phyloP scores from a whole-genome alignment of 2,888 invertebrate genomes.

The Chorisops tibialis region DNA sequence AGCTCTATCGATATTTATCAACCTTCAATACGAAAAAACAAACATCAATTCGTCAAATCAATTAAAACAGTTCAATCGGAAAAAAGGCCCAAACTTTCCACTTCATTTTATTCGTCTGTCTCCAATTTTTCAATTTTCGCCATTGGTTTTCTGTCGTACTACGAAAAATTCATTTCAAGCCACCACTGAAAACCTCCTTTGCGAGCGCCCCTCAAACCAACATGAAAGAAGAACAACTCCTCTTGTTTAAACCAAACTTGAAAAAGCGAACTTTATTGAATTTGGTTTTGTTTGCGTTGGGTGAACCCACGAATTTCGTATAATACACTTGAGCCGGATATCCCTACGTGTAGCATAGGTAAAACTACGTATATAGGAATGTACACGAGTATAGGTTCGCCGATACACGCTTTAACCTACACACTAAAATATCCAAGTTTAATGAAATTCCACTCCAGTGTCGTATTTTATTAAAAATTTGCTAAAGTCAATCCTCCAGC shows the following conservation, averaged over 20 bases:
- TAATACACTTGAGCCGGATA: conserved; percentile 4
- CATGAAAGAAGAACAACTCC: conserved; percentile 26
- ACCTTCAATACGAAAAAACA: no score
- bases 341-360: background rate
- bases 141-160: background rate
- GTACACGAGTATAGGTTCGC: no score
- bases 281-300: conserved; percentile 35
- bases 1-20: no score
- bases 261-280: conserved; percentile 37
- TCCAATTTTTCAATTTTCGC: conserved; percentile 31
- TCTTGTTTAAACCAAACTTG: conserved; percentile 34
- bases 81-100: conserved; percentile 14
- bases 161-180: conserved; percentile 16
- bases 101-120: conserved; percentile 25
- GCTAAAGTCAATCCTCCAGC: conserved; percentile 40
- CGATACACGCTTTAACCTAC: background rate
- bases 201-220: background rate
- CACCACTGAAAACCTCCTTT: background rate
- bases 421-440: conserved; percentile 30
- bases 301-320: conserved; percentile 26
- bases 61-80: background rate
- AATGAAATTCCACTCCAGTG: conserved; percentile 42
- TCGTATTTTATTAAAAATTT: conserved; percentile 43
- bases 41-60: background rate
- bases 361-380: no score